A percentile compares a stretch with the other conserved stretches of the same genome.
Evolutionary conservation across 2,113 vertebrate genomes (phyloP).

Genomic region (Bombycilla garrulus): DNA sequence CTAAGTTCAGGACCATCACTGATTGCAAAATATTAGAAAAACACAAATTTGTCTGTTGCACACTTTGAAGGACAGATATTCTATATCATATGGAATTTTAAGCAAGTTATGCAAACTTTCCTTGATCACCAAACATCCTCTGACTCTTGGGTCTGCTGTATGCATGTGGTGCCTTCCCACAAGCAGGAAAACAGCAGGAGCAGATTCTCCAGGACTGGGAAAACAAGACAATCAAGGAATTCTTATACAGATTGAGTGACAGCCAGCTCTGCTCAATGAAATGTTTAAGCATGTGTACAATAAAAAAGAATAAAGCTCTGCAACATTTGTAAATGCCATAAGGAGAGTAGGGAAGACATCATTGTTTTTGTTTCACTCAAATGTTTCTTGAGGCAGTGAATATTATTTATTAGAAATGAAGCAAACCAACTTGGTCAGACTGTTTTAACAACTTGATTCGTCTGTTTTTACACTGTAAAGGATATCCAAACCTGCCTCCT

Average conservation of each 20-base stretch:
- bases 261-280: background rate
- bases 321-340: background rate
- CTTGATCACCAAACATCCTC: background rate
- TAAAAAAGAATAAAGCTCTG: background rate
- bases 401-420: background rate
- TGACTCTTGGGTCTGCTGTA: background rate
- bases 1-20: background rate
- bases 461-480: background rate
- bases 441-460: background rate
- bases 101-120: background rate
- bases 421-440: background rate
- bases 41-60: background rate
- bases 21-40: background rate
- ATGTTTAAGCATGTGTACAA: background rate
- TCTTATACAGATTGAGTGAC: background rate
- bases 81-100: background rate
- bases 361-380: background rate
- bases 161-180: rapidly evolving
- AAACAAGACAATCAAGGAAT: background rate
- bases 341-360: background rate
- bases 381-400: background rate
- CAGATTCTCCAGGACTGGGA: background rate
- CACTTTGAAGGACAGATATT: background rate
- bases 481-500: background rate
- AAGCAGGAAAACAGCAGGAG: background rate